Base-by-base conservation (phyloP, 2,797 vertebrate genomes). In the Megaceryle alcyon region DNA sequence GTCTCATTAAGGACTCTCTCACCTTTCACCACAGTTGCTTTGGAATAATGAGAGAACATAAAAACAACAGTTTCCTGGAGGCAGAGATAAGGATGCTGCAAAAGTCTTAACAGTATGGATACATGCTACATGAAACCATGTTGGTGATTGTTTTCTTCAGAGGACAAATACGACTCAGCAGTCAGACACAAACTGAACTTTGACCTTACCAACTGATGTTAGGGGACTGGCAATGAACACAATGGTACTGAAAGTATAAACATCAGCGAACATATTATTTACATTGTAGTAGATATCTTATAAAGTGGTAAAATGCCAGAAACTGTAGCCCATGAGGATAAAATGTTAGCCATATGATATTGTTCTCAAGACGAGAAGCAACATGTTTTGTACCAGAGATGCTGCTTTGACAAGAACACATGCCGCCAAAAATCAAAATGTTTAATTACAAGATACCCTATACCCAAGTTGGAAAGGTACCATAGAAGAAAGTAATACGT, bases 1-100 rank as follows among this genome's bases (percentile, higher is more conserved):
- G 71, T 78, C 73, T 97, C 92, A 95, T 97, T 87, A 97, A 97
- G 92, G 92, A 82, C 88, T 95, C 60, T 63, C 96, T 97, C 94
- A 97, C 84, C 88, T 97, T 93, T 96, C 90, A 83, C 95, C 79
- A 77, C 53, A 33, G 70, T 57, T 89, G 91, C 88, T 91, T 35
- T 79, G 86, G 90, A 77, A 94, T 97, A 93, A 97, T 86, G 81
- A 96, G 96, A 93, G 87, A 96, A 83, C 83, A 96, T 90, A 92
- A 84, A 90, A 95, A 97, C 90, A 64, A 91, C 61, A 12, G 57
- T 71, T 95, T 97, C 81, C 86, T 94, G 94, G 80, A 96, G 61
- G 92, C 92, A 94, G 66, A 96, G 96, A 96, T 97, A 96, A 91
- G 75, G 93, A 92, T 61, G 87, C 44, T 90, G 89, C 31, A 93